Evolutionary conservation across 2,888 invertebrate genomes (phyloP).

Genomic region (Ernsta delagoae): DNA sequence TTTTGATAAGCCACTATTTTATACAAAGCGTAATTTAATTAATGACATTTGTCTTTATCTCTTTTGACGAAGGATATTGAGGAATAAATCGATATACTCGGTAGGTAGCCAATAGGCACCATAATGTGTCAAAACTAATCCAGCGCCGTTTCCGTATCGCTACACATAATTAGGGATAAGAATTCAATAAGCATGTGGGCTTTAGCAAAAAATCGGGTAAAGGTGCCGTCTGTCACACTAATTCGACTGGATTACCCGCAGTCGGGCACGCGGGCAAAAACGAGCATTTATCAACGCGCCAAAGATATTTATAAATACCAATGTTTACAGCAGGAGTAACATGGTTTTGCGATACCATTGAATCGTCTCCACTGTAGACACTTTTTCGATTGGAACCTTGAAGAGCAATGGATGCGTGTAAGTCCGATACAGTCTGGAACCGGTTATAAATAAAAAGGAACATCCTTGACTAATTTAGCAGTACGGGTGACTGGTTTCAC

Average conservation of each 20-base stretch:
- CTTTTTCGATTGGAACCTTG: neutral
- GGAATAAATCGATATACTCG: neutral
- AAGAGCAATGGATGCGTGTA: constrained; percentile 38
- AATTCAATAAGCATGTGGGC: constrained; percentile 75
- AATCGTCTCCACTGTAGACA: neutral
- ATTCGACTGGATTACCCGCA: constrained; percentile 69
- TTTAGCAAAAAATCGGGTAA: constrained; percentile 75
- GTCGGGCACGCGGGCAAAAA: constrained; percentile 76
- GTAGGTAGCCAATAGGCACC: no score
- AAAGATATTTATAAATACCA: constrained; percentile 57
- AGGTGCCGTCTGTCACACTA: constrained; percentile 79
- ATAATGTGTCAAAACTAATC: constrained; percentile 8
- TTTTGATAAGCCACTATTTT: no score
- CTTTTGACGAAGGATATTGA: no score
- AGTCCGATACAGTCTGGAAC: constrained; percentile 7
- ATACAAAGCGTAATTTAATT: no score
- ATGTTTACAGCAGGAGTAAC: neutral
- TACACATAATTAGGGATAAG: constrained; percentile 74
- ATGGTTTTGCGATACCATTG: constrained; percentile 8
- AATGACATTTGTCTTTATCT: no score
- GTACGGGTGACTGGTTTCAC: constrained; percentile 14
- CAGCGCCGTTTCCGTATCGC: constrained; percentile 60
- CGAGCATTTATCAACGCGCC: constrained; percentile 70
- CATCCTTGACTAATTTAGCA: constrained; percentile 56
- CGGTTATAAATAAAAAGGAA: constrained; percentile 40